Percentiles rank a stretch among this genome's conserved stretches.
These are phyloP conservation scores for Lingula anatina DNA, from an alignment of 2,888 invertebrate species.

Conservation along the genomic window DNA sequence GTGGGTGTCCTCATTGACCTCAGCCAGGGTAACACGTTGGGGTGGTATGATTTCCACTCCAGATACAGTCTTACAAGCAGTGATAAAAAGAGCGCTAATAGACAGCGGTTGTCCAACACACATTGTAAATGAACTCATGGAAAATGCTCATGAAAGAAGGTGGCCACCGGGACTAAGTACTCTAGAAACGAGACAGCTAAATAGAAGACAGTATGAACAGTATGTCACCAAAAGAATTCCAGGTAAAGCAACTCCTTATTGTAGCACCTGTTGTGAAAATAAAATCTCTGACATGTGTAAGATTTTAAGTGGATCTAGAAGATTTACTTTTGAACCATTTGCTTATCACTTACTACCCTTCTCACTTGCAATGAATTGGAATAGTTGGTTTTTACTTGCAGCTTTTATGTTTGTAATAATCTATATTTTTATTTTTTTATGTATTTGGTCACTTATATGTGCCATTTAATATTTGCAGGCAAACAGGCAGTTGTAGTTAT, in stretches of 20 bases:
- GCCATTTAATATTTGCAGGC: too few relatives aligned
- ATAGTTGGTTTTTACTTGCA: neutral
- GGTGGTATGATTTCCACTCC: constrained; percentile 98
- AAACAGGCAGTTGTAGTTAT: constrained; percentile 93
- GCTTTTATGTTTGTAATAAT: neutral
- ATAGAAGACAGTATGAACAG: constrained; percentile 86
- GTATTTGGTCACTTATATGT: too few relatives aligned
- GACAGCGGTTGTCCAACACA: constrained; percentile 93
- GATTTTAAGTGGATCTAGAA: too few relatives aligned
- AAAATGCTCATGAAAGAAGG: constrained; percentile 90
- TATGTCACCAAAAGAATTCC: constrained; percentile 92
- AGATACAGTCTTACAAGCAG: constrained; percentile 80
- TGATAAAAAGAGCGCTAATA: constrained; percentile 86
- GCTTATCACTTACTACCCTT: too few relatives aligned
- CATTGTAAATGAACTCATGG: constrained; percentile 91
- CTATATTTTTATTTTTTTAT: neutral
- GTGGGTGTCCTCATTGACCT: constrained; percentile 43
- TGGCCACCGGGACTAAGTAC: constrained; percentile 91
- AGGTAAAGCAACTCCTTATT: constrained; percentile 47
- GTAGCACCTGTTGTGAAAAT: too few relatives aligned
- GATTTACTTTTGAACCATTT: too few relatives aligned
- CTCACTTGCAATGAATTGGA: too few relatives aligned
- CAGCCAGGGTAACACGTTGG: constrained; percentile 82
- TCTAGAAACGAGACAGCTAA: constrained; percentile 88
- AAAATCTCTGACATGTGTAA: too few relatives aligned